phyloP scores from a whole-genome alignment of 2,113 vertebrate genomes.

The Zosterops japonicus region DNA sequence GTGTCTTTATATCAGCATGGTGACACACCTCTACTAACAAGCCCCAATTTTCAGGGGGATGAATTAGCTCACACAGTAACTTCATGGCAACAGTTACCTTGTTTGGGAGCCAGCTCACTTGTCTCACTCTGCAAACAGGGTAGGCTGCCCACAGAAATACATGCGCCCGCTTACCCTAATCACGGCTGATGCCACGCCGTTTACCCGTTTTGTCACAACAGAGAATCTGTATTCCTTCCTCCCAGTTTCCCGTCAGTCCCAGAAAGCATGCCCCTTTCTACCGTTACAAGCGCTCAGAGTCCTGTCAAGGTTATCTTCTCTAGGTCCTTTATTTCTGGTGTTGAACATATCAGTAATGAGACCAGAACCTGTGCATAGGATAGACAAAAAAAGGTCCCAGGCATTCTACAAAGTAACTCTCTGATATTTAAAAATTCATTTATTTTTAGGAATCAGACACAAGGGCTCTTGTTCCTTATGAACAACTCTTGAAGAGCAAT shows the following conservation, averaged over 20 bases:
- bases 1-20: background rate
- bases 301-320: background rate
- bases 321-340: background rate
- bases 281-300: background rate
- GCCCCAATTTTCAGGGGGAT: background rate
- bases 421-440: background rate
- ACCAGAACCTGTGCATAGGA: background rate
- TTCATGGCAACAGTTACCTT: background rate
- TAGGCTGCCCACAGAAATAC: background rate
- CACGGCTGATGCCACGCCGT: background rate
- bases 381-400: background rate
- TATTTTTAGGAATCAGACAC: background rate
- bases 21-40: constrained; percentile 23
- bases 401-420: background rate
- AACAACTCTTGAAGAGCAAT: background rate
- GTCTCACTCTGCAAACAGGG: background rate
- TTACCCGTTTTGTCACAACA: background rate
- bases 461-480: background rate
- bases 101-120: background rate
- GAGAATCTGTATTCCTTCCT: background rate
- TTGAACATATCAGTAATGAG: fast-evolving
- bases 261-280: background rate
- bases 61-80: background rate
- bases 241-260: background rate
- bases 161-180: background rate